Percentiles rank a stretch among this genome's conserved stretches.
These are phyloP conservation scores for Euplagia quadripunctaria DNA, from an alignment of 2,888 invertebrate species.

Conservation along the genomic window DNA sequence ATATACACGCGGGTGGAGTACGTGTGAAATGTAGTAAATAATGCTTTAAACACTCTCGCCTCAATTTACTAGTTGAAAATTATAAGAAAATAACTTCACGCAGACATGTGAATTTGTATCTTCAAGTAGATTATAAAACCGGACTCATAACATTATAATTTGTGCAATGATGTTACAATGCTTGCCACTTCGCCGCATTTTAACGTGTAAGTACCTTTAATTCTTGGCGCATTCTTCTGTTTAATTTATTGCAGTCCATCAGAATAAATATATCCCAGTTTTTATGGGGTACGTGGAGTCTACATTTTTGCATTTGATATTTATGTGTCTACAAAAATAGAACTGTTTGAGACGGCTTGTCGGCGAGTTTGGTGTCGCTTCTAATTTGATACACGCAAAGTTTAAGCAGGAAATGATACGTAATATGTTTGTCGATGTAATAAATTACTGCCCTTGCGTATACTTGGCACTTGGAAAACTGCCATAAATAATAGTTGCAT, in stretches of 20 bases:
- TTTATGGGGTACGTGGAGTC: slow-evolving; percentile 24
- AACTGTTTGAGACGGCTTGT: slow-evolving; percentile 18
- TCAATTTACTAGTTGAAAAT: neutral
- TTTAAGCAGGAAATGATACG: slow-evolving; percentile 8
- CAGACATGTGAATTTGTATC: neutral
- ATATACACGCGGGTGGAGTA: neutral
- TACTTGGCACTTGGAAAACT: slow-evolving; percentile 15
- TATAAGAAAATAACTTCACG: neutral
- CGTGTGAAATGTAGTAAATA: neutral
- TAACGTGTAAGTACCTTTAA: slow-evolving; percentile 26
- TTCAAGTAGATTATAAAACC: neutral
- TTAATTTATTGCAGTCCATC: slow-evolving; percentile 42
- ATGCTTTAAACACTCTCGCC: neutral
- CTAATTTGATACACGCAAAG: slow-evolving; percentile 18
- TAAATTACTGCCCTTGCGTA: slow-evolving; percentile 10
- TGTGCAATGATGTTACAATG: neutral
- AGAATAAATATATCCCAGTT: slow-evolving; percentile 28
- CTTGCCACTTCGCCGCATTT: neutral
- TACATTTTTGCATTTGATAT: slow-evolving; percentile 26
- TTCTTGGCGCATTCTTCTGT: slow-evolving; percentile 39
- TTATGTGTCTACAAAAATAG: slow-evolving; percentile 19
- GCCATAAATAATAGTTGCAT: slow-evolving; percentile 8
- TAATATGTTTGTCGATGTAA: slow-evolving; percentile 3
- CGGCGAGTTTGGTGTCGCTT: slow-evolving; percentile 12
- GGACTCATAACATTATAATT: neutral